phyloP scores from a whole-genome alignment of 1,140 invertebrate genomes.

The Tenebrio molitor region DNA sequence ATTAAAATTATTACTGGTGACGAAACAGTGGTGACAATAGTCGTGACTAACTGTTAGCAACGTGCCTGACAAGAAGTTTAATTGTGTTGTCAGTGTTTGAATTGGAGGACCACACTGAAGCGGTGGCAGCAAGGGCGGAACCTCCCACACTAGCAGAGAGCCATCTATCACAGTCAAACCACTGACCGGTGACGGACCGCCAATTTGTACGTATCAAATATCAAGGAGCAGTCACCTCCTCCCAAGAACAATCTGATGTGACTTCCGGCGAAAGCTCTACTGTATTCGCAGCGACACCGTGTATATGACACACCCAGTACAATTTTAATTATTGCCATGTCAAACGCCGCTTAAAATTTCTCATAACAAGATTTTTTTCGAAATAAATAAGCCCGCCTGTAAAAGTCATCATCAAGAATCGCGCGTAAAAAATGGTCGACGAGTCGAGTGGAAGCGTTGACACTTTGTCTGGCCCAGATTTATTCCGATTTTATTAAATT shows the following conservation, averaged over 20 bases:
- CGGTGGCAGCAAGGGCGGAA: neutral
- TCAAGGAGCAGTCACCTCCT: neutral
- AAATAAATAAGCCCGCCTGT: constrained; percentile 25
- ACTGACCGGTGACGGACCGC: neutral
- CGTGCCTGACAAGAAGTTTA: constrained; percentile 8
- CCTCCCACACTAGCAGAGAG: constrained; percentile 1
- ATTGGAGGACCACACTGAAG: neutral
- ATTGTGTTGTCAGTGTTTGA: neutral
- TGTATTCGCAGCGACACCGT: too few relatives aligned
- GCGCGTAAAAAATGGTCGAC: constrained; percentile 16
- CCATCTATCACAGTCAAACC: constrained; percentile 8
- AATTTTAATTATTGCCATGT: constrained; percentile 21
- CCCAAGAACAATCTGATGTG: too few relatives aligned
- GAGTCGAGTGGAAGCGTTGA: constrained; percentile 22
- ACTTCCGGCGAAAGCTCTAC: too few relatives aligned
- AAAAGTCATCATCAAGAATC: constrained; percentile 17
- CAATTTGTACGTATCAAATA: neutral
- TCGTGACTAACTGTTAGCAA: constrained; percentile 19
- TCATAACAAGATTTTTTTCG: constrained; percentile 37
- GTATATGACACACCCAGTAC: too few relatives aligned
- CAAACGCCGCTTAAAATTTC: constrained; percentile 7
- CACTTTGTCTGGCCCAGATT: constrained; percentile 30
- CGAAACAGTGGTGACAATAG: constrained; percentile 1
- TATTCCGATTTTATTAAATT: constrained; percentile 15
- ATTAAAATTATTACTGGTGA: constrained; percentile 10